Base-by-base conservation (phyloP, 2,888 invertebrate species). In the Cheilosia urbana region DNA sequence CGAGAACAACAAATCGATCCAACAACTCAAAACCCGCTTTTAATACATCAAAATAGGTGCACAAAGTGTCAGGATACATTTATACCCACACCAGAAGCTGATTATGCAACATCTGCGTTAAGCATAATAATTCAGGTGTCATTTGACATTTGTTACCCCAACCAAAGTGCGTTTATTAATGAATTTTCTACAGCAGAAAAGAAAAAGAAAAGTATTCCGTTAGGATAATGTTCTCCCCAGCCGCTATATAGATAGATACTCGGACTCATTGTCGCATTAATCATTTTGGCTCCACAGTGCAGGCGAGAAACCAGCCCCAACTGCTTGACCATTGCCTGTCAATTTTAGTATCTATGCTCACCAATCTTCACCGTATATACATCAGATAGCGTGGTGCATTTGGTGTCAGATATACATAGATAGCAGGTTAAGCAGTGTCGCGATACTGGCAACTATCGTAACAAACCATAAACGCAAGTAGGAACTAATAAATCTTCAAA, bases 311-410 rank as follows among this genome's bases (percentile, higher is more conserved):
- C 80, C 65, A 80, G 80, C 75, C 69, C 69, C 69, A 79, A 71
- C 75, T 19, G 63, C 69, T 72, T 85, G 84, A 80, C 84, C 80
- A 85, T 76, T 76, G 84, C 58, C 80, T 85, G 84, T 80, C 84
- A 85, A 85, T 85, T 63, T 47, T 62, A 11, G 55, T 80, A 84
- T 76, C 84, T 76, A 49, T 75, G 71, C 75, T 76, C 80, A 84
- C 84, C 66, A 80, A 80, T 85, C 84, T 85, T 37, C 62, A 63
- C 73, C 27, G 30, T 30, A 9, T 51, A 65, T 34, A 60, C 7
- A 49, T 21, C 15, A 49, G n/a, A 57, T 9, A 37, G 11, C 45
- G 19, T 17, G 17, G 17, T 17, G 45, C 45, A 45, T 45, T 42
- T 19, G 17, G 17, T 11, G 11, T 6, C 4, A 37, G 45, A 45